A percentile compares a stretch with the other conserved stretches of the same genome.
phyloP scores from a whole-genome alignment of 2,113 vertebrate species.

The Silurus meridionalis region DNA sequence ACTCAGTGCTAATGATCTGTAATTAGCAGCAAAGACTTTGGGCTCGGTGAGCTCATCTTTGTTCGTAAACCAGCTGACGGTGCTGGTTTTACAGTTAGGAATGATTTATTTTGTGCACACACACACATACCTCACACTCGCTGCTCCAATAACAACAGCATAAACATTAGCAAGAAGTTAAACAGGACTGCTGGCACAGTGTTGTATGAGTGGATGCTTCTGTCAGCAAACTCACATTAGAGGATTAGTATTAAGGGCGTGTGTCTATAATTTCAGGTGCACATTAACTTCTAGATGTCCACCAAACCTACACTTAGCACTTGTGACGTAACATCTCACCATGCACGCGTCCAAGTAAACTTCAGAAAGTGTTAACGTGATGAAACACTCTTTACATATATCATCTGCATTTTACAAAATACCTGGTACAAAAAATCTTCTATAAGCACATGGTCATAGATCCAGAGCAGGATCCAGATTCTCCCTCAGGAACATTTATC shows the following conservation, averaged over 20 bases:
- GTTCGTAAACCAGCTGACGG: conserved; percentile 62
- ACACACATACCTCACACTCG: not conserved
- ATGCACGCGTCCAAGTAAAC: not conserved
- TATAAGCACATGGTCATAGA: no score
- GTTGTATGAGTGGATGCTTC: not conserved
- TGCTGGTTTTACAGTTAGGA: conserved; percentile 57
- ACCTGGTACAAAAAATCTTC: no score
- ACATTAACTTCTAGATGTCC: not conserved
- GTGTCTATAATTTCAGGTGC: not conserved
- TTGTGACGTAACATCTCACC: no score
- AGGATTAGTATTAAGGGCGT: not conserved
- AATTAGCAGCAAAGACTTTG: conserved; percentile 55
- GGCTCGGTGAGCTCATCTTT: conserved; percentile 51
- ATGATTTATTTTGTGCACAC: conserved; percentile 25
- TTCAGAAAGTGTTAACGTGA: not conserved
- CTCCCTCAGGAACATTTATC: no score
- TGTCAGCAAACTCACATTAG: not conserved
- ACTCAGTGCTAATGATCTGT: conserved; percentile 43
- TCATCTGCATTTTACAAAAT: no score
- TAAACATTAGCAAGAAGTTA: not conserved
- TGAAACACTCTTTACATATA: no score
- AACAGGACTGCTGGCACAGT: not conserved
- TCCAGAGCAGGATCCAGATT: no score
- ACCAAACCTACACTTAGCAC: not conserved
- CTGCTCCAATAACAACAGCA: conserved; percentile 42